Base-by-base conservation (phyloP, 2,888 invertebrate genomes). In the Mythimna impura region DNA sequence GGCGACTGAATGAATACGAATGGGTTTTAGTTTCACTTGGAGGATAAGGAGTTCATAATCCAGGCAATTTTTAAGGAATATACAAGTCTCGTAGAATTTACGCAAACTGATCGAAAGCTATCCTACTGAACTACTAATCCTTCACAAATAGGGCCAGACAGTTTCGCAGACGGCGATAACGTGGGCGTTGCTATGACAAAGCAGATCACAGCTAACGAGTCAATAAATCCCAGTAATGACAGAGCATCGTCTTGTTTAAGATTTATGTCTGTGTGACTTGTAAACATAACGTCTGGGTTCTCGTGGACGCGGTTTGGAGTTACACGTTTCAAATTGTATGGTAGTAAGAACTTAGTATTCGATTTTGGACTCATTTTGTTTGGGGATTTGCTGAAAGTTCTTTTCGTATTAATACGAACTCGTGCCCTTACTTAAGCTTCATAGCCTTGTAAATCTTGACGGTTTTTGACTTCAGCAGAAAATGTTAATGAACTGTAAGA, bases 181-280 rank as follows among this genome's bases (percentile, higher is more conserved):
- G 71, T 69, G 60, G 71, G 78, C 69, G 69, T 78, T 71, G 74
- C 66, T 77, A 84, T 86, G 85, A 86, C 81, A 84, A 66, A 71
- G 80, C 80, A 83, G 77, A 84, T 85, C 84, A 78, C 64, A 63
- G 57, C 74, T 64, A 63, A 78, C 68, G 78, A 82, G 73, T 78
- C 86, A 74, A 85, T 86, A 85, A 85, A 84, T 84, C 72, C 36
- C 8, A 3, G 76, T 78, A 84, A 86, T 86, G 86, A 85, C 82
- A 82, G 81, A 64, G 57, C 55, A 71, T 75, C 74, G 76, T 72
- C 60, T 71, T 72, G 71, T 58, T 63, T 71, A 60, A 69, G 80
- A 79, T 86, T 84, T 83, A 76, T 47, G 83, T 66, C 50, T 30
- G 58, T 34, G 22, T 65, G 71, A 71, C 63, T 78, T n/a, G 73